Conservation (phyloP, 2,113 vertebrate genomes). For the Plecotus auritus region DNA sequence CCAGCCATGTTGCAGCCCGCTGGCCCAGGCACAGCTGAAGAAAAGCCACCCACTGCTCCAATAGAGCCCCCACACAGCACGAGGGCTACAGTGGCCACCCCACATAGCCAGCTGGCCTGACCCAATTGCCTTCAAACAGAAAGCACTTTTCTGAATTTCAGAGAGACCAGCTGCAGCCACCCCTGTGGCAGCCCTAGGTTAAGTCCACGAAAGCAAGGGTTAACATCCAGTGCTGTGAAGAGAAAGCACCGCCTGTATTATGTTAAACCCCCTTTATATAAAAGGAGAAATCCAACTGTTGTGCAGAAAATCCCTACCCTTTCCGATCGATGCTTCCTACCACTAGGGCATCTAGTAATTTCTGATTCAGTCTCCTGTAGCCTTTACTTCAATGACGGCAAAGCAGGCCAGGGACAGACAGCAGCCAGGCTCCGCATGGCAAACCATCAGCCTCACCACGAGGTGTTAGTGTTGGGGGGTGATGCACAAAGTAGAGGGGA, state of each 20-base stretch:
- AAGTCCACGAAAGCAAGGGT: conserved; percentile 69
- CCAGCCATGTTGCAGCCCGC: neutral
- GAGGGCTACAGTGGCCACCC: neutral
- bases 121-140: conserved; percentile 43
- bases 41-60: neutral
- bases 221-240: conserved; percentile 59
- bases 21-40: neutral
- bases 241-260: conserved; percentile 78
- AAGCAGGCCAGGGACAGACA: conserved; percentile 82
- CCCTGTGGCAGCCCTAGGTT: conserved; percentile 32
- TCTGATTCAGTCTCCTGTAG: conserved; percentile 83
- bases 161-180: neutral
- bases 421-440: conserved; percentile 56
- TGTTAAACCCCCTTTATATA: conserved; percentile 84
- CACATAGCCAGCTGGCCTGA: conserved; percentile 45
- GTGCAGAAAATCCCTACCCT: conserved; percentile 86
- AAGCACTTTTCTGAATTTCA: conserved; percentile 33
- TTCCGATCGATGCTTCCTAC: conserved; percentile 89
- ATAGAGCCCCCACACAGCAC: neutral
- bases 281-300: conserved; percentile 88
- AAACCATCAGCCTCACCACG: conserved; percentile 46
- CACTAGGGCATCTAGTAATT: conserved; percentile 85
- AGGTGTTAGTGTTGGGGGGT: neutral
- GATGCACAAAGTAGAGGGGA: neutral
- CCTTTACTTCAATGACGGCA: conserved; percentile 87